Conservation (phyloP, 2,797 vertebrate species). For the Eulemur rubriventer region DNA sequence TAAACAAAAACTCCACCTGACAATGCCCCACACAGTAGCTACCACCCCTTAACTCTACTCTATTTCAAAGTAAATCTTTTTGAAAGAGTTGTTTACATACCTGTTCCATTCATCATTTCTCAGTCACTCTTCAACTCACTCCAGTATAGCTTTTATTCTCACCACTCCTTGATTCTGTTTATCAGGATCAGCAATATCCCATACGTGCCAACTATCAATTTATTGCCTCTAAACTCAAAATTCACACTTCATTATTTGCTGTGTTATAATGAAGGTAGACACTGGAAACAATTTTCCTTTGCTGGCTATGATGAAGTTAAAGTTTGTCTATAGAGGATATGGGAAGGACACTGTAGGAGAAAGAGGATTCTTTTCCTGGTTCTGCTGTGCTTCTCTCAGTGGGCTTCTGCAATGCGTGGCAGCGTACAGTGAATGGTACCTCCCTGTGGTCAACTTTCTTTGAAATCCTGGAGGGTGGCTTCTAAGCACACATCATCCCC, state of each 20-base stretch:
- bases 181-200: neutral
- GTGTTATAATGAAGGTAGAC: neutral
- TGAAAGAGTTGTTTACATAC: neutral
- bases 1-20: neutral
- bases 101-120: neutral
- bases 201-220: neutral
- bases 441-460: neutral
- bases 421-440: neutral
- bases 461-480: neutral
- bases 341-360: neutral
- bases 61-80: neutral
- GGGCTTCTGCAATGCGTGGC: neutral
- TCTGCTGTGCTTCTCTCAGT: neutral
- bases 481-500: neutral
- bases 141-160: neutral
- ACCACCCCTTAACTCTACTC: neutral
- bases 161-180: neutral
- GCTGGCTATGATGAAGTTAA: neutral
- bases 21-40: neutral
- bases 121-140: neutral
- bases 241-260: neutral
- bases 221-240: neutral
- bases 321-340: neutral
- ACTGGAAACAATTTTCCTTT: neutral
- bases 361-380: neutral